A percentile compares a stretch with the other conserved stretches of the same genome.
Evolutionary conservation across 2,888 invertebrate genomes (phyloP).

Genomic region (Ernsta delagoae): DNA sequence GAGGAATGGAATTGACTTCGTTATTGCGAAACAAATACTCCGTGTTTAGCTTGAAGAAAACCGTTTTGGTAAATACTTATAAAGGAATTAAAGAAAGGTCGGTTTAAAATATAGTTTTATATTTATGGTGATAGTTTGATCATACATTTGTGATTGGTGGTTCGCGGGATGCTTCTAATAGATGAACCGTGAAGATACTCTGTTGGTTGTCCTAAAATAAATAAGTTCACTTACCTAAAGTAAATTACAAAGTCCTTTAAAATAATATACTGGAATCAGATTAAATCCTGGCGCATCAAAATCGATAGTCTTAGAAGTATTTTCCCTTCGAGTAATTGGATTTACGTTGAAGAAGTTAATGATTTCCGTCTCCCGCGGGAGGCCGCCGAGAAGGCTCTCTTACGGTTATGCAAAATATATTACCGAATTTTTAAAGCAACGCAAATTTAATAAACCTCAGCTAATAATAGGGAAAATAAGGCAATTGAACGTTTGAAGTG

Average conservation of each 20-base stretch:
- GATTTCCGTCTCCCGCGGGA: conserved; percentile 8
- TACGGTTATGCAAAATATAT: conserved; percentile 28
- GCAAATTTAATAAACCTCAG: conserved; percentile 26
- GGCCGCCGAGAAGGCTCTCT: conserved; percentile 15
- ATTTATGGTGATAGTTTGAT: too few relatives aligned
- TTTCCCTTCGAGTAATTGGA: conserved; percentile 21
- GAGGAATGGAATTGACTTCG: conserved; percentile 45
- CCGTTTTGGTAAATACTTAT: not conserved
- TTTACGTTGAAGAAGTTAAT: conserved; percentile 27
- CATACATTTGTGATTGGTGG: too few relatives aligned
- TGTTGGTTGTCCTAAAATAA: too few relatives aligned
- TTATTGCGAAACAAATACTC: conserved; percentile 39
- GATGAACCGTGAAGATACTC: too few relatives aligned
- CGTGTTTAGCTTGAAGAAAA: conserved; percentile 2
- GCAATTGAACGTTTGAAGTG: not conserved
- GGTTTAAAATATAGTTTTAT: too few relatives aligned
- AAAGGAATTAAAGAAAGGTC: not conserved
- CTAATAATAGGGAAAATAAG: conserved; percentile 21
- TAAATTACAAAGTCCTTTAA: not conserved
- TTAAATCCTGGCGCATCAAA: conserved; percentile 21
- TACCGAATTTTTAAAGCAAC: conserved; percentile 17
- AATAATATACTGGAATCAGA: conserved; percentile 6
- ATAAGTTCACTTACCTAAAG: too few relatives aligned
- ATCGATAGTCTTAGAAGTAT: conserved; percentile 16
- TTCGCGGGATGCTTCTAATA: too few relatives aligned